Conservation (phyloP, 2,797 vertebrate species). For the Capromys pilorides region DNA sequence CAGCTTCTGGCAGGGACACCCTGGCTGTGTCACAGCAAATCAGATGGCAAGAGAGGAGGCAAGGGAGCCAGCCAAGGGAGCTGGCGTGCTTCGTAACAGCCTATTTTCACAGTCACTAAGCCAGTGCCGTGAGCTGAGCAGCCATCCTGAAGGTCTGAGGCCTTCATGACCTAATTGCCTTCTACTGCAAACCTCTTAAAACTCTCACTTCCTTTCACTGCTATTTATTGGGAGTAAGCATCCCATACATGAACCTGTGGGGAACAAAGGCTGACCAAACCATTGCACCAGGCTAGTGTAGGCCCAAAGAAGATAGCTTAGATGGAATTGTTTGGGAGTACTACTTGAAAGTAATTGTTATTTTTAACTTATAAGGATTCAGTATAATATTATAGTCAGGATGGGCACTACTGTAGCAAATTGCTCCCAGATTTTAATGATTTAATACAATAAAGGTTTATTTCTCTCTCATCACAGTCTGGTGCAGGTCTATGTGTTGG, state of each 20-base stretch:
- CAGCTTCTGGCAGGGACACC: neutral
- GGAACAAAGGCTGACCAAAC: neutral
- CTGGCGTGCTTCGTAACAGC: neutral
- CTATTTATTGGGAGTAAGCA: neutral
- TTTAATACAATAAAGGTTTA: neutral
- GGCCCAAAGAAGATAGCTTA: neutral
- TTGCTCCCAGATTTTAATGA: neutral
- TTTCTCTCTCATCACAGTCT: neutral
- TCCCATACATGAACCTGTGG: neutral
- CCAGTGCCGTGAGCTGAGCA: neutral
- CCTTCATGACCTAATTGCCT: neutral
- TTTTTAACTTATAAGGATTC: constrained; percentile 44
- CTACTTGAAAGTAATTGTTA: neutral
- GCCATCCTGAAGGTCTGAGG: neutral
- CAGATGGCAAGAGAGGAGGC: neutral
- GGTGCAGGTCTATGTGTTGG: neutral
- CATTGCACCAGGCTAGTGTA: neutral
- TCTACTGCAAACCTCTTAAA: neutral
- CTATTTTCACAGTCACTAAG: neutral
- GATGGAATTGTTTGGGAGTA: constrained; percentile 7
- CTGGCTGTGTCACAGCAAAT: neutral
- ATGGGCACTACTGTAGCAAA: neutral
- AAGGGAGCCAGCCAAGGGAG: neutral
- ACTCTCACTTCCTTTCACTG: neutral
- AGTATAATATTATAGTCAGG: neutral